Conservation (phyloP, 2,797 vertebrate species). For the Darevskia mixta region DNA sequence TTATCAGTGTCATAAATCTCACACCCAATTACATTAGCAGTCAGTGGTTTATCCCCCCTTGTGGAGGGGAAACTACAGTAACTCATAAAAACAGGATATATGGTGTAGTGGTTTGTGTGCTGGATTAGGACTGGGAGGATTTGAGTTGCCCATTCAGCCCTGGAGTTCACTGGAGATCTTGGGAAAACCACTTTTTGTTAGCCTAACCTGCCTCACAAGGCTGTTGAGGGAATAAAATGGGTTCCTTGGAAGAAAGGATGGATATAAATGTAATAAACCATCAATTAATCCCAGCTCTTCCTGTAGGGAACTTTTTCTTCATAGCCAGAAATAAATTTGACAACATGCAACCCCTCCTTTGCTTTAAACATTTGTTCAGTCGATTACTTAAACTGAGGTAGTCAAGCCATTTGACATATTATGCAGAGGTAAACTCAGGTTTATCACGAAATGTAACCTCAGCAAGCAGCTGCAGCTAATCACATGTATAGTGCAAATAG, state of each 20-base stretch:
- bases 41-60: accelerated
- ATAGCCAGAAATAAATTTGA: neutral
- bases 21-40: slow-evolving; percentile 22
- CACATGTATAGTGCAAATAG: neutral
- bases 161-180: neutral
- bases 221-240: neutral
- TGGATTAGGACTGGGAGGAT: neutral
- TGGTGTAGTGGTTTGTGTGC: neutral
- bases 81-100: neutral
- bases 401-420: neutral
- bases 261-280: neutral
- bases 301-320: neutral
- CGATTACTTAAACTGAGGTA: neutral
- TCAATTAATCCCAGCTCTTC: neutral
- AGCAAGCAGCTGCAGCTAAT: neutral
- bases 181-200: neutral
- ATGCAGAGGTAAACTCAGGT: neutral
- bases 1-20: slow-evolving; percentile 24
- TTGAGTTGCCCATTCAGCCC: neutral
- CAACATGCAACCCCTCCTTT: neutral
- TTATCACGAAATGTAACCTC: neutral
- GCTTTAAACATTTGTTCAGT: neutral
- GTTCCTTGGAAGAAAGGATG: neutral
- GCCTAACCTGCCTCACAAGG: neutral
- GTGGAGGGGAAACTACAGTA: neutral